Percentiles rank a stretch among this genome's conserved stretches.
Conservation (phyloP, 92 coral and sea anemone species). For the Heliopora coerulea region DNA sequence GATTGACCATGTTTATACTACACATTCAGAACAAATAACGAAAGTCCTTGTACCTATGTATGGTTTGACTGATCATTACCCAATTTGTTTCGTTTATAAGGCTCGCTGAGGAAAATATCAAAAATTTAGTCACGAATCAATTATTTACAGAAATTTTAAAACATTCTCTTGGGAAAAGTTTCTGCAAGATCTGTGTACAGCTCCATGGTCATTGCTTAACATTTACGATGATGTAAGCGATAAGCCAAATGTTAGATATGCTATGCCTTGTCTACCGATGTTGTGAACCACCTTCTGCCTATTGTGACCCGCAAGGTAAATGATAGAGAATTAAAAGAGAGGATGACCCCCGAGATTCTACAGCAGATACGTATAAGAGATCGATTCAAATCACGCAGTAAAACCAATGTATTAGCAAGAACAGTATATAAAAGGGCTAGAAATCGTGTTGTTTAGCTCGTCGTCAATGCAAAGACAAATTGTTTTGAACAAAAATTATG, state of each 20-base stretch:
- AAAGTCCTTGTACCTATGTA: constrained; percentile 33
- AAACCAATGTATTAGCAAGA: constrained; percentile 5
- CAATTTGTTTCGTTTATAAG: constrained; percentile 35
- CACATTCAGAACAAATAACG: not conserved
- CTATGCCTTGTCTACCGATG: not conserved
- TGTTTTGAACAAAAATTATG: constrained; percentile 49
- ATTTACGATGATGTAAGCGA: not conserved
- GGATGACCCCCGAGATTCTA: constrained; percentile 1
- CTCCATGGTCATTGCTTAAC: constrained; percentile 7
- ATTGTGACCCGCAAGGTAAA: not conserved
- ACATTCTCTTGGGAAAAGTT: not conserved
- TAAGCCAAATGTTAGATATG: not conserved
- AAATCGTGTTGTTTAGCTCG: constrained; percentile 41
- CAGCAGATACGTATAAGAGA: constrained; percentile 5
- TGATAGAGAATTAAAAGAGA: not conserved
- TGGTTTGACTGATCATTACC: constrained; percentile 47
- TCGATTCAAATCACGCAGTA: constrained; percentile 9
- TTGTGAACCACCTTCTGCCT: not conserved
- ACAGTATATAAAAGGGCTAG: constrained; percentile 19
- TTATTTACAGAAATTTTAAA: constrained; percentile 37
- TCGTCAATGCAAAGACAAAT: constrained; percentile 44
- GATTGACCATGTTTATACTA: constrained; percentile 39
- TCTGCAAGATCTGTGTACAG: not conserved
- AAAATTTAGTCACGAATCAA: constrained; percentile 36
- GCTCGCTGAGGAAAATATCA: not conserved